phyloP scores from a whole-genome alignment of 2,797 vertebrate species.

The Orientallactaga sibirica region DNA sequence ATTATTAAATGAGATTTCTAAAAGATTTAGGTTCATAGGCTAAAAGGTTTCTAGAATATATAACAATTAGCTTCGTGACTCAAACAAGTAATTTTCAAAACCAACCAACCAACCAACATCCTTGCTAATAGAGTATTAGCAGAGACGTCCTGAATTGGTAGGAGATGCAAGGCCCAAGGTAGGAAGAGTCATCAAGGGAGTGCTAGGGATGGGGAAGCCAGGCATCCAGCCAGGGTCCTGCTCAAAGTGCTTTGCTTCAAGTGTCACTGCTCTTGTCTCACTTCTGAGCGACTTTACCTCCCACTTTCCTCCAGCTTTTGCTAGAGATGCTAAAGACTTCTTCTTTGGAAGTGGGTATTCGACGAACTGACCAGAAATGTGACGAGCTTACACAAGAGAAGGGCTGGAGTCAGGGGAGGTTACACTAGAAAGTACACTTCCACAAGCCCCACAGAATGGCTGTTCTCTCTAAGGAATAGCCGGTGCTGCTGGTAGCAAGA shows the following conservation, averaged over 20 bases:
- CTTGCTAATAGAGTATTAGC: neutral
- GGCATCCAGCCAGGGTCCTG: neutral
- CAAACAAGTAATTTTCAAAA: neutral
- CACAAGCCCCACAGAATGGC: fast-evolving
- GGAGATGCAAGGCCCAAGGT: neutral
- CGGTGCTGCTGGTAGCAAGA: neutral
- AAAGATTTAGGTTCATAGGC: neutral
- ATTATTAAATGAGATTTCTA: neutral
- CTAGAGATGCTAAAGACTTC: neutral
- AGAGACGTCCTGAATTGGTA: neutral
- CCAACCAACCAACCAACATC: neutral
- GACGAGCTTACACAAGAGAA: neutral
- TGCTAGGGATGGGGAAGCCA: neutral
- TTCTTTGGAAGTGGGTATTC: neutral
- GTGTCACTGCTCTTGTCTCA: neutral
- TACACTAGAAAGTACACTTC: neutral
- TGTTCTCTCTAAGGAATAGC: neutral
- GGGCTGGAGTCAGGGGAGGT: fast-evolving
- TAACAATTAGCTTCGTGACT: neutral
- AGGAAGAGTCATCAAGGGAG: neutral
- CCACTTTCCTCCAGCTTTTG: neutral
- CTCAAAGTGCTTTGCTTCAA: neutral
- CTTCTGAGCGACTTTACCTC: neutral
- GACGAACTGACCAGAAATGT: neutral
- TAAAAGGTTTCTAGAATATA: neutral